phyloP scores from a whole-genome alignment of 2,888 invertebrate species.

The Megaustenia siamemsis region DNA sequence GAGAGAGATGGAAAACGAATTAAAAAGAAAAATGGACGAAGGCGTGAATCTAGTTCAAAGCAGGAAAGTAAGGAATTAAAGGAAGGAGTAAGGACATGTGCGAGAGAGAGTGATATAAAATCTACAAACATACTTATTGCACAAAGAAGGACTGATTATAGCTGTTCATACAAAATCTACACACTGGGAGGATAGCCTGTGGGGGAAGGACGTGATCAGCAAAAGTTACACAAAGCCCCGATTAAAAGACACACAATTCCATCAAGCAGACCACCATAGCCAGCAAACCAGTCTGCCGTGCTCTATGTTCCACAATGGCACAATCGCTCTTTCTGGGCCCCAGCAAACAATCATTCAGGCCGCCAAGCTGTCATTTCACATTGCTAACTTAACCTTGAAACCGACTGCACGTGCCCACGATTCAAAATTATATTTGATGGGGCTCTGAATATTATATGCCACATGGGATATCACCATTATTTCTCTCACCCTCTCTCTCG shows the following conservation, averaged over 20 bases:
- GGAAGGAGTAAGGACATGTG: neutral
- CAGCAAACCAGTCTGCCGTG: too few relatives aligned
- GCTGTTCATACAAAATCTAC: neutral
- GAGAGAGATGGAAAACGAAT: constrained; percentile 3
- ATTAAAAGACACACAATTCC: neutral
- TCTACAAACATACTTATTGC: neutral
- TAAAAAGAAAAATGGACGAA: too few relatives aligned
- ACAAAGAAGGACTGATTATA: neutral
- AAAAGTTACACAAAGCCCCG: neutral
- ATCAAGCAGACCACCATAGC: too few relatives aligned
- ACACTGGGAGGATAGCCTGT: neutral
- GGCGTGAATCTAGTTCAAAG: neutral
- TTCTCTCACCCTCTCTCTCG: too few relatives aligned
- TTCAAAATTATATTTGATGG: constrained; percentile 51
- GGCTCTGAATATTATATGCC: constrained; percentile 44
- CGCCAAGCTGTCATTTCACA: constrained; percentile 34
- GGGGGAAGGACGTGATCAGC: too few relatives aligned
- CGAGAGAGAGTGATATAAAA: neutral
- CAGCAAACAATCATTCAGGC: too few relatives aligned
- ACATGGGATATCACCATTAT: constrained; percentile 29
- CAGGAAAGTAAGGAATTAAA: neutral
- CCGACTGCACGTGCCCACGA: neutral
- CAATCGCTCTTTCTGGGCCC: too few relatives aligned
- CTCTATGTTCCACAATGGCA: too few relatives aligned
- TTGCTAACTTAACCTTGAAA: constrained; percentile 17